Evolutionary conservation across 2,113 vertebrate genomes (phyloP).

Genomic region (Nothocercus nigrocapillus): DNA sequence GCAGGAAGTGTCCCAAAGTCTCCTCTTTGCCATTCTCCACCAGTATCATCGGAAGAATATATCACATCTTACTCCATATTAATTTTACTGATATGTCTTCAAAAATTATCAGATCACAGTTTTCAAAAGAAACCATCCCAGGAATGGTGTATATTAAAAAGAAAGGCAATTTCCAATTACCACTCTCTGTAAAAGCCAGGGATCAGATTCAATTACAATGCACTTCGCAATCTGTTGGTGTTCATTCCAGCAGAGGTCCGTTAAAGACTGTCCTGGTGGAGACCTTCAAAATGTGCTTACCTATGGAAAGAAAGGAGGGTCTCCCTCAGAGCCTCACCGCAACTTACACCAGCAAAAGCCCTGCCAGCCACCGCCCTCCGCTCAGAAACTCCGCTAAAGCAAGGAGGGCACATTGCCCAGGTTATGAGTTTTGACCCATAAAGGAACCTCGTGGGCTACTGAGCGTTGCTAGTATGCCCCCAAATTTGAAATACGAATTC

Average conservation of each 20-base stretch:
- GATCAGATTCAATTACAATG: conserved; percentile 66
- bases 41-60: background rate
- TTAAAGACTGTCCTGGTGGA: conserved; percentile 40
- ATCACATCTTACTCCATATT: background rate
- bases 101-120: background rate
- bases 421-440: background rate
- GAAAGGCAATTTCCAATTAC: conserved; percentile 53
- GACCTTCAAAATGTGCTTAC: conserved; percentile 39
- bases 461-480: background rate
- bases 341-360: background rate
- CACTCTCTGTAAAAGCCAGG: conserved; percentile 40
- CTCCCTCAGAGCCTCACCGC: background rate
- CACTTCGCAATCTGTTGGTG: conserved; percentile 52
- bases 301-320: background rate
- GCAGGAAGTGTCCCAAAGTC: conserved; percentile 11
- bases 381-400: background rate
- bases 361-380: background rate
- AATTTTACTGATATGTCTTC: background rate
- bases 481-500: background rate
- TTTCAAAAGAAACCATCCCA: background rate
- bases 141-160: conserved; percentile 1
- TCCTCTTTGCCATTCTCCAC: background rate
- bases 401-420: background rate
- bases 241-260: conserved; percentile 34
- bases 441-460: background rate